Percentiles rank a stretch among this genome's conserved stretches.
These are phyloP conservation scores for Microplitis demolitor DNA, from an alignment of 1,140 invertebrate species.

Conservation along the genomic window DNA sequence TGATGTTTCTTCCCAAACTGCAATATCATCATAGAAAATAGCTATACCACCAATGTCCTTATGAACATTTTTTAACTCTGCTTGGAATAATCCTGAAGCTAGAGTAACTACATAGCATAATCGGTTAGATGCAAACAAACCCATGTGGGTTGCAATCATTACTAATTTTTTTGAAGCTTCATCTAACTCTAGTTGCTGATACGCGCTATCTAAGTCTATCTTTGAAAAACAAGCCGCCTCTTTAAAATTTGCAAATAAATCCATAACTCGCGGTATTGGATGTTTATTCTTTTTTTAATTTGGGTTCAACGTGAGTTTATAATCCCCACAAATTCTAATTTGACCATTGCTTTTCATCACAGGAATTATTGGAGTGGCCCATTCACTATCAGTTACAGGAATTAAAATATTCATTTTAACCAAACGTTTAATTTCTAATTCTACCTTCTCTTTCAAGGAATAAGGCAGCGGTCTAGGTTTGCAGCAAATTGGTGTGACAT, in stretches of 20 bases:
- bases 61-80: not conserved
- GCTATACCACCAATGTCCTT: not conserved
- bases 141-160: constrained; percentile 1
- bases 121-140: not conserved
- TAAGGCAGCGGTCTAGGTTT: constrained; percentile 38
- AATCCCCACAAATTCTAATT: constrained; percentile 47
- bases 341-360: constrained; percentile 36
- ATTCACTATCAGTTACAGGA: constrained; percentile 41
- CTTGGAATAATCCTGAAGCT: not conserved
- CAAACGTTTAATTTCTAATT: constrained; percentile 35
- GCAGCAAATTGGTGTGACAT: constrained; percentile 37
- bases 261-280: constrained; percentile 44
- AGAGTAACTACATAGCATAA: constrained; percentile 2
- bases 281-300: constrained; percentile 38
- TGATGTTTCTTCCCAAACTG: not conserved
- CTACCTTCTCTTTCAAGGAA: constrained; percentile 35
- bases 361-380: constrained; percentile 48
- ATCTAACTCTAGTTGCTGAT: constrained; percentile 41
- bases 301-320: constrained; percentile 53
- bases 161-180: constrained; percentile 37
- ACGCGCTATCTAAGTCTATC: constrained; percentile 46
- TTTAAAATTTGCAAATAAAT: constrained; percentile 46
- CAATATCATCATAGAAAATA: constrained; percentile 11
- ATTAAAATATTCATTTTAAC: constrained; percentile 37
- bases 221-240: constrained; percentile 42